Base-by-base conservation (phyloP, 2,113 vertebrate species). In the Myanophis thanlyinensis region DNA sequence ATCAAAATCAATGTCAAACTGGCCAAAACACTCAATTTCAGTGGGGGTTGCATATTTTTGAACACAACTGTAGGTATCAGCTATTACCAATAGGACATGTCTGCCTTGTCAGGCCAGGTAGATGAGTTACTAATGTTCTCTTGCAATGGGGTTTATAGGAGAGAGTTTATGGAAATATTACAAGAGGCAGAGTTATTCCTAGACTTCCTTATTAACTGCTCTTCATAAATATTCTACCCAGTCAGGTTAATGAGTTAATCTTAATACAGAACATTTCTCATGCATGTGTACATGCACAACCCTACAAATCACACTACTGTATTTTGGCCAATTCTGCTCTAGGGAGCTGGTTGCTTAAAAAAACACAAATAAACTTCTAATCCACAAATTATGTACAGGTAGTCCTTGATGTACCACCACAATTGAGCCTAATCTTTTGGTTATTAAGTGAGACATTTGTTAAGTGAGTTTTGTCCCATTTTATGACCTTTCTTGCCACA, bases 321-420 rank as follows among this genome's bases (percentile, higher is more conserved):
- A 40, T 12, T 67, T 12, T 67, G 7, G 56, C 13, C n/a, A 85
- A 23, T 25, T 25, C 40, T 85, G 18, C 25, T 89, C 48, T 89
- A 92, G 67, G 67, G 40, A 59, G 12, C 20, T 20, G 22, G 20
- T 35, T 89, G 44, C 67, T 92, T 27, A 52, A 11, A 59, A 52
- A 89, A 59, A 46, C 51, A 85, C 51, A 92, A 89, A 89, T 54
- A 89, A 53, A 47, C 49, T 89, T 52, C 30, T 67, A n/a, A 92
- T 35, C 46, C 30, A 56, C 73, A 51, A 48, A 92, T 89, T 54
- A 5, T 22, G 53, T 54, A 22, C 20, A 54, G 20, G 53, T 6
- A 23, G 5, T 54, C 53, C 53, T 54, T 5, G 53, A 22, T 1
- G 1, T 54, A 54, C 5, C 1, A 7, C 53, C 53, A 54, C 20